Conservation (phyloP, 2,797 vertebrate genomes). For the Thripadectes ignobilis region DNA sequence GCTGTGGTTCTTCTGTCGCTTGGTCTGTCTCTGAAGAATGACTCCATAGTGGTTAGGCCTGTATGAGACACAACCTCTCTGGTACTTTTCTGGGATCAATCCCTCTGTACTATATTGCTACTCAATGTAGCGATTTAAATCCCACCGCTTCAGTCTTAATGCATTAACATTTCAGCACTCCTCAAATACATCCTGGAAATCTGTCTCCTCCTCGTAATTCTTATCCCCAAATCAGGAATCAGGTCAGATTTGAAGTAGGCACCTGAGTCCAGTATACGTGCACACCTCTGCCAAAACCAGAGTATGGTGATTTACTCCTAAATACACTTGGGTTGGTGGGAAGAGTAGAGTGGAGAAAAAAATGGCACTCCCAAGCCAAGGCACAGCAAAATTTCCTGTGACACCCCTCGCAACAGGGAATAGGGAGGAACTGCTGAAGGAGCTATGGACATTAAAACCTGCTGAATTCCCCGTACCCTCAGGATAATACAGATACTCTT, state of each 20-base stretch:
- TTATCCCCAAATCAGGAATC: neutral
- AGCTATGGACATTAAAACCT: neutral
- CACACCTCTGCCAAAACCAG: neutral
- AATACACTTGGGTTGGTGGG: accelerated
- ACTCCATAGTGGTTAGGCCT: slow-evolving; percentile 54
- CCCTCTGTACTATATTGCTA: slow-evolving; percentile 43
- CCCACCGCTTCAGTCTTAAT: slow-evolving; percentile 42
- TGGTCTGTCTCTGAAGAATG: slow-evolving; percentile 66
- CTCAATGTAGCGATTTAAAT: slow-evolving; percentile 47
- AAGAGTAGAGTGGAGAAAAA: neutral
- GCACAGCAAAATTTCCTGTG: neutral
- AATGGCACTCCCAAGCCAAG: neutral
- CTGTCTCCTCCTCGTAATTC: neutral
- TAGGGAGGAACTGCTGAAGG: neutral
- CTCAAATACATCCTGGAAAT: slow-evolving; percentile 14
- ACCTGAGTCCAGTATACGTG: neutral
- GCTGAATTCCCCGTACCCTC: neutral
- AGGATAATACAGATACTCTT: neutral
- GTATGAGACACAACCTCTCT: slow-evolving; percentile 62
- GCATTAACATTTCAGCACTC: slow-evolving; percentile 38
- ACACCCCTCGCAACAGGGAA: neutral
- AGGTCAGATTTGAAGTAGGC: neutral
- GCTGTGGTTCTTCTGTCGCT: slow-evolving; percentile 51
- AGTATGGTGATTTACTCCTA: neutral
- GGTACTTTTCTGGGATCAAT: slow-evolving; percentile 56